A percentile compares a stretch with the other conserved stretches of the same genome.
These are phyloP conservation scores for Torymus tubicola DNA, from an alignment of 2,888 invertebrate species.

Conservation along the genomic window DNA sequence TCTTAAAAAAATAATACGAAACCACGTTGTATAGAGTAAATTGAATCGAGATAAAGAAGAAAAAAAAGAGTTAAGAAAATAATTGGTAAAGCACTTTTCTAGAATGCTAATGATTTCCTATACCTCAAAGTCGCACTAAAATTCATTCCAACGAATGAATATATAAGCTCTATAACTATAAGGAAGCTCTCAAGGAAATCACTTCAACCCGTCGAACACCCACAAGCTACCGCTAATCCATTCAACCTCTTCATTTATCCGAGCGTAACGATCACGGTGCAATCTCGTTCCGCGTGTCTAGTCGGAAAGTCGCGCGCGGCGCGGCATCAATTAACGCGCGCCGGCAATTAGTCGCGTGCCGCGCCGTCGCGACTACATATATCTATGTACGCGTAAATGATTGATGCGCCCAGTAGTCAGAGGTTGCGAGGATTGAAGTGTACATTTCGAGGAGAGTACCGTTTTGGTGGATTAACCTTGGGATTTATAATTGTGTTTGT, in stretches of 20 bases:
- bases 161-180: not conserved
- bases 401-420: constrained; percentile 5
- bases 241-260: not conserved
- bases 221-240: not conserved
- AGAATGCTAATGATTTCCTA: no score
- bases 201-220: not conserved
- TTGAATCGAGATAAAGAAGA: no score
- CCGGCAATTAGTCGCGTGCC: constrained; percentile 40
- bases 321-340: constrained; percentile 47
- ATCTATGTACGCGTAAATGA: constrained; percentile 6
- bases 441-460: no score
- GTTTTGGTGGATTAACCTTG: no score
- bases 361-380: constrained; percentile 12
- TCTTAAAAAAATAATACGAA: no score
- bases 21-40: no score
- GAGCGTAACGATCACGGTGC: not conserved
- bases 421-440: no score
- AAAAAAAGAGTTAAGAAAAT: no score
- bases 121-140: no score
- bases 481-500: no score
- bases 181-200: no score
- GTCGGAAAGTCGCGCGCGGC: not conserved
- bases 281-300: constrained; percentile 7
- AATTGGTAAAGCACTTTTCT: no score
- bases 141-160: not conserved